These are phyloP conservation scores for Parnassius apollo DNA, from an alignment of 2,888 invertebrate species.

Conservation along the genomic window DNA sequence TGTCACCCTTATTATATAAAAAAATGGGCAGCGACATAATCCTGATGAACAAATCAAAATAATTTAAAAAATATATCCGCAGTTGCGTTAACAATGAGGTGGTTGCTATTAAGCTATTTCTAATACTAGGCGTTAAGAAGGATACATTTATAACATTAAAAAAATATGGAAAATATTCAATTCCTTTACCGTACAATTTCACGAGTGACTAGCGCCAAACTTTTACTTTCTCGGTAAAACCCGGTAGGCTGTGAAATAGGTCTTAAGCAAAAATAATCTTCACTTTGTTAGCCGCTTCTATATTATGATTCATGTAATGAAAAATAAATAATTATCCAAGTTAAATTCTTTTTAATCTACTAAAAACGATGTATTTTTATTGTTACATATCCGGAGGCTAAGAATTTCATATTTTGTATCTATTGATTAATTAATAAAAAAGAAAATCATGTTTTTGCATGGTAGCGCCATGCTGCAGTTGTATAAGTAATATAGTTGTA, in stretches of 20 bases:
- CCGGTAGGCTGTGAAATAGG: conserved; percentile 20
- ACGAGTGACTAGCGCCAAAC: not conserved
- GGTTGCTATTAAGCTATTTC: no score
- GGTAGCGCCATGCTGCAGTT: no score
- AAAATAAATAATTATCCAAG: conserved; percentile 9
- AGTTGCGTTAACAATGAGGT: not conserved
- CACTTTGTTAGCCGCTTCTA: conserved; percentile 9
- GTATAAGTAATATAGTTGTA: no score
- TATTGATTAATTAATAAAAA: no score
- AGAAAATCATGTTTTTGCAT: no score
- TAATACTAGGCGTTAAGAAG: not conserved
- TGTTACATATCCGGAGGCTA: no score
- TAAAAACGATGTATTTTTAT: no score
- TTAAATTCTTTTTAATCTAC: not conserved
- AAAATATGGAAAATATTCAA: not conserved
- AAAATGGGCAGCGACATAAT: no score
- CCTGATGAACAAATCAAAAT: not conserved
- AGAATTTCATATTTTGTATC: no score
- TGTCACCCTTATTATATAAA: no score
- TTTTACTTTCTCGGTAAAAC: conserved; percentile 1
- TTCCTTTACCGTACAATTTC: not conserved
- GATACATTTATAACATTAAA: not conserved
- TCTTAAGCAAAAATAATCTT: conserved; percentile 8
- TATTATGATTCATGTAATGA: conserved; percentile 17
- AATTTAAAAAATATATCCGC: not conserved